Base-by-base conservation (phyloP, 2,888 invertebrate species). In the Orchesellides sinensis region DNA sequence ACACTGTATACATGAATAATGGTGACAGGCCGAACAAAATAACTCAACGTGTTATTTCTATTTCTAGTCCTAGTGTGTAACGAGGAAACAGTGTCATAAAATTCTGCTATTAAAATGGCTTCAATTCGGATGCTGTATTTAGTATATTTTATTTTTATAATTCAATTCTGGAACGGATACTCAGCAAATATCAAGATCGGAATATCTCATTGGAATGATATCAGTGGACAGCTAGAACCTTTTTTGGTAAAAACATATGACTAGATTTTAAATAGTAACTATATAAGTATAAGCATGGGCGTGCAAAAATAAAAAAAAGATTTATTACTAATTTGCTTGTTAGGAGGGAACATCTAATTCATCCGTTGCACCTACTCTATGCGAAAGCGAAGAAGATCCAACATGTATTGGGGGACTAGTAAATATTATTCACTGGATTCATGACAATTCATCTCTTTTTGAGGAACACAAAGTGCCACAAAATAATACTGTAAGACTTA, bases 201-300 rank as follows among this genome's bases (percentile, higher is more conserved):
- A 0, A 80, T 83, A 25, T 45, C 47, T 14, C 83, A 83, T 49
- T 84, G 63, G 65, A 81, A 77, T 45, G 84, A 84, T 35, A n/a
- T 84, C 21, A 66, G 63, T 21, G 65, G 77, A 2, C 84, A 84
- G 25, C 14, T 84, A 14, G 70, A 83, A 52, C 0, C 27, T 2
- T 79, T 70, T 32, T 0, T 14, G 35, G 78, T 79, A 63, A 47
- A 29, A 35, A 3, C 3, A 32, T 4, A 8, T 63, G 23, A 5
- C 23, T 21, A 21, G 12, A 32, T 32, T 27, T 29, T n/a, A 17
- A n/a, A 17, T 8, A 59, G n/a, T 59, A 8, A 40, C 14, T 10
- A 14, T 40, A 6, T 32, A 6, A 32, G 5, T 10, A 32, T 6
- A 32, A 32, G 10, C 10, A 10, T 32, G 32, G 6, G 32, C 32